These are phyloP conservation scores for Eilema sororculum DNA, from an alignment of 2,888 invertebrate species.

Conservation along the genomic window DNA sequence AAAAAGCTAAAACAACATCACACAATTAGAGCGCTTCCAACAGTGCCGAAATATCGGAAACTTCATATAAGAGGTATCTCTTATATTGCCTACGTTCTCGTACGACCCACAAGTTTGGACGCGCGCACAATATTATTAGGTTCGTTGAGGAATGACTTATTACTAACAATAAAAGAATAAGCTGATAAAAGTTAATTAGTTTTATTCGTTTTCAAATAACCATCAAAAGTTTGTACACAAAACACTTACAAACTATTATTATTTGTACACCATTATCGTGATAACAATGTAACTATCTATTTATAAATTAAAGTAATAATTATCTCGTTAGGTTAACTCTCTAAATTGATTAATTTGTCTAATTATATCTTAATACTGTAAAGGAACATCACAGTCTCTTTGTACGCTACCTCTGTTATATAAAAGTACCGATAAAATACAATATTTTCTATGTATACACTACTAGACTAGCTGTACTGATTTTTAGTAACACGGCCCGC, in stretches of 20 bases:
- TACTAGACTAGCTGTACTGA: background rate
- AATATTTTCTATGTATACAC: background rate
- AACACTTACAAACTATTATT: slow-evolving; percentile 59
- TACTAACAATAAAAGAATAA: background rate
- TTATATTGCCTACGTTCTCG: too few relatives aligned
- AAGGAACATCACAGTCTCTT: slow-evolving; percentile 78
- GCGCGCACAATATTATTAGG: too few relatives aligned
- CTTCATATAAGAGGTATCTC: too few relatives aligned
- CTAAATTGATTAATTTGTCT: slow-evolving; percentile 3
- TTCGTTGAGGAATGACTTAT: background rate
- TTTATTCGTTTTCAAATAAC: slow-evolving; percentile 55
- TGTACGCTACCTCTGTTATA: slow-evolving; percentile 53
- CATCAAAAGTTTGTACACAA: slow-evolving; percentile 73
- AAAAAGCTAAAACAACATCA: too few relatives aligned
- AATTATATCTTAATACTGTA: slow-evolving; percentile 67
- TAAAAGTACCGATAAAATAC: slow-evolving; percentile 13
- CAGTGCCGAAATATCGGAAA: too few relatives aligned
- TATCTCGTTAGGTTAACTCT: slow-evolving; percentile 10
- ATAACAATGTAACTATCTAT: slow-evolving; percentile 29
- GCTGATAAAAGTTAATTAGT: slow-evolving; percentile 30
- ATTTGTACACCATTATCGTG: slow-evolving; percentile 46
- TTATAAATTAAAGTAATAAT: slow-evolving; percentile 9
- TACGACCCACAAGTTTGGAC: too few relatives aligned
- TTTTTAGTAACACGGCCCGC: too few relatives aligned
- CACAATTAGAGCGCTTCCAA: too few relatives aligned